Conservation (phyloP, 2,113 vertebrate species). For the Pantherophis guttatus region DNA sequence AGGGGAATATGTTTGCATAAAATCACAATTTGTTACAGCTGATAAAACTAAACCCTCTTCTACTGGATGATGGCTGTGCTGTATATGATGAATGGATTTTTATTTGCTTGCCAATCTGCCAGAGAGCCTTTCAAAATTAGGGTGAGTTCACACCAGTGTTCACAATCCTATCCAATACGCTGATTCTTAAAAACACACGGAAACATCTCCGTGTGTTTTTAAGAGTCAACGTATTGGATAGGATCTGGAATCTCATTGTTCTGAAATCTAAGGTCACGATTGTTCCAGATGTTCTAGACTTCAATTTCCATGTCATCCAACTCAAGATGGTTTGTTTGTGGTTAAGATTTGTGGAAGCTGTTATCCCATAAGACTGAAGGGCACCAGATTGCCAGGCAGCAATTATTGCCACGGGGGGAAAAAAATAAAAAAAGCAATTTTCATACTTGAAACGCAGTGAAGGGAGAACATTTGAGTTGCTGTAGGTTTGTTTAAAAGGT, state of each 20-base stretch:
- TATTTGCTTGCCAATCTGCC: slow-evolving; percentile 33
- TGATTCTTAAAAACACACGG: neutral
- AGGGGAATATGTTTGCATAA: neutral
- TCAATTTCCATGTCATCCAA: neutral
- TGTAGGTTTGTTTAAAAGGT: neutral
- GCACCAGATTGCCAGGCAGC: neutral
- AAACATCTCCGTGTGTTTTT: neutral
- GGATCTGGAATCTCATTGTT: neutral
- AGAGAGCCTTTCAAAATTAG: slow-evolving; percentile 29
- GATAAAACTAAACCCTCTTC: slow-evolving; percentile 13
- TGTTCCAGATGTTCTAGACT: neutral
- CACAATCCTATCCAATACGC: neutral
- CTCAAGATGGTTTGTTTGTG: neutral
- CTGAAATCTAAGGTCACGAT: neutral
- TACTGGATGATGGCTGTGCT: neutral
- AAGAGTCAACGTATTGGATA: neutral
- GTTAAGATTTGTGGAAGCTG: neutral
- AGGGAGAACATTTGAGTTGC: neutral
- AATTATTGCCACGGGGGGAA: neutral
- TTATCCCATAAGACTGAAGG: neutral
- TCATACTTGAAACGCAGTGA: neutral
- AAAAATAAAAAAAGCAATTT: neutral
- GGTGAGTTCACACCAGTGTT: neutral
- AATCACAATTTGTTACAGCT: rapidly evolving
- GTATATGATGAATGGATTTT: slow-evolving; percentile 6